Evolutionary conservation across 2,888 invertebrate species (phyloP).

Genomic region (Eudemis profundana): DNA sequence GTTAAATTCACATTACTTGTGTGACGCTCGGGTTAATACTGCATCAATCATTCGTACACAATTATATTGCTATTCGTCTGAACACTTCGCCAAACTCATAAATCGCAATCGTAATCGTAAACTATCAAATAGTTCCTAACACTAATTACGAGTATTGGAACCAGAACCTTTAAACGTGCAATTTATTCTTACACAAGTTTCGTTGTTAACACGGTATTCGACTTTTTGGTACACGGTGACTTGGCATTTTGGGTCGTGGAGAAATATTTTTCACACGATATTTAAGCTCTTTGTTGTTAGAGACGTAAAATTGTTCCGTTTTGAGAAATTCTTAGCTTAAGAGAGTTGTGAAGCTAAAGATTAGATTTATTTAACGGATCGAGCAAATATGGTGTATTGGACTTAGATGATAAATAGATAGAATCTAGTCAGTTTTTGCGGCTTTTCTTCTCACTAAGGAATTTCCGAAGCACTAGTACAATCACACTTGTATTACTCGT

Average conservation of each 20-base stretch:
- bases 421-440: too few relatives aligned
- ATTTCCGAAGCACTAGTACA: too few relatives aligned
- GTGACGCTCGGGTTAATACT: neutral
- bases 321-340: slow-evolving; percentile 1
- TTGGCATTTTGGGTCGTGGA: slow-evolving; percentile 48
- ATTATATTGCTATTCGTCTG: slow-evolving; percentile 33
- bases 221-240: slow-evolving; percentile 57
- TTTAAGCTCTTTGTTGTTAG: slow-evolving; percentile 17
- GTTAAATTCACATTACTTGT: slow-evolving; percentile 1
- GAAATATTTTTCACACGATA: slow-evolving; percentile 42
- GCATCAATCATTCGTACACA: neutral
- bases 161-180: slow-evolving; percentile 45
- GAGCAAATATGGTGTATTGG: too few relatives aligned
- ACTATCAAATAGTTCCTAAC: slow-evolving; percentile 43
- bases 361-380: too few relatives aligned
- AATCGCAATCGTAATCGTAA: slow-evolving; percentile 61
- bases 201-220: slow-evolving; percentile 57
- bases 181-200: slow-evolving; percentile 46
- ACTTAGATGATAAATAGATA: too few relatives aligned
- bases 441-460: too few relatives aligned
- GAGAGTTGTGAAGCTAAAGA: neutral
- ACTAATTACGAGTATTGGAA: slow-evolving; percentile 25
- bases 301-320: neutral
- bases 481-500: too few relatives aligned
- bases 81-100: slow-evolving; percentile 61